These are phyloP conservation scores for Drosophila carrolli DNA, from an alignment of 1,140 invertebrate species.

Conservation along the genomic window DNA sequence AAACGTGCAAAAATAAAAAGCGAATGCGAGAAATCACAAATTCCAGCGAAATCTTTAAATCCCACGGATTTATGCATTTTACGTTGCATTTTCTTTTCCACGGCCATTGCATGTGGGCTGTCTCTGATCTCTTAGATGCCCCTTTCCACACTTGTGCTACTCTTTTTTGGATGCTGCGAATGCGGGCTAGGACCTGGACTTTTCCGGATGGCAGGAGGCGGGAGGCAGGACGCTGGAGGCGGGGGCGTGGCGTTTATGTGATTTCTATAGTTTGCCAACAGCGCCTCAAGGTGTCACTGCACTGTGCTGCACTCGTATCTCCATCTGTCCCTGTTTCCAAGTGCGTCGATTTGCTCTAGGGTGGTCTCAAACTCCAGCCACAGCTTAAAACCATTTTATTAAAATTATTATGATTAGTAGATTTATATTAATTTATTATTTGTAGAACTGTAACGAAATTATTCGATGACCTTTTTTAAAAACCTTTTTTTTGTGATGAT, in stretches of 20 bases:
- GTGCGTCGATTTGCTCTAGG: background rate
- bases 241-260: constrained; percentile 58
- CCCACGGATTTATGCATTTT: constrained; percentile 80
- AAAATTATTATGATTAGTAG: background rate
- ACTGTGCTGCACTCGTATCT: constrained; percentile 35
- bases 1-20: constrained; percentile 67
- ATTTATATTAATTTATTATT: too few relatives aligned
- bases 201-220: background rate
- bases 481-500: too few relatives aligned
- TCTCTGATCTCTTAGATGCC: constrained; percentile 29
- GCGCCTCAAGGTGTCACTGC: constrained; percentile 73
- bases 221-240: background rate
- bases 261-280: constrained; percentile 77
- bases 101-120: constrained; percentile 43
- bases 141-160: constrained; percentile 26
- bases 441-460: too few relatives aligned
- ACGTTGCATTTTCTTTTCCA: constrained; percentile 66
- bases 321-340: constrained; percentile 29
- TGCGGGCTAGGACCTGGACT: constrained; percentile 43
- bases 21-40: constrained; percentile 80
- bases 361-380: constrained; percentile 4
- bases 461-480: too few relatives aligned
- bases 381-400: background rate
- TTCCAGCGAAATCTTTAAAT: constrained; percentile 79
- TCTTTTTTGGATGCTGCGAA: constrained; percentile 55